These are phyloP conservation scores for Brachylomia viminalis DNA, from an alignment of 2,888 invertebrate genomes.

Conservation along the genomic window DNA sequence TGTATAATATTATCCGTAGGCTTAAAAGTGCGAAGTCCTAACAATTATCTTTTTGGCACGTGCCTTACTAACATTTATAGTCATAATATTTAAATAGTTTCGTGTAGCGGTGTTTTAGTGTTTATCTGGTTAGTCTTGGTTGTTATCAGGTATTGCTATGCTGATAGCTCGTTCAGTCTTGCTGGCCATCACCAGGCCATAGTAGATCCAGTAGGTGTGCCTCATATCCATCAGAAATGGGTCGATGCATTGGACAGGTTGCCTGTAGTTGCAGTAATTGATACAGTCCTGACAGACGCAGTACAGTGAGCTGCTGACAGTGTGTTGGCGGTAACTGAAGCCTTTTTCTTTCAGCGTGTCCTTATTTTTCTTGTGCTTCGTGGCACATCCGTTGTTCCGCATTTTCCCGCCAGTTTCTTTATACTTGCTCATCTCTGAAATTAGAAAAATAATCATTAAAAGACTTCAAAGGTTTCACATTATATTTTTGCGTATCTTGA, in stretches of 20 bases:
- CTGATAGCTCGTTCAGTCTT: constrained; percentile 41
- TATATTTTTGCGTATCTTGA: not conserved
- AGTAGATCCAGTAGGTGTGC: constrained; percentile 52
- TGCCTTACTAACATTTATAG: constrained; percentile 13
- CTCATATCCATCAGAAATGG: constrained; percentile 43
- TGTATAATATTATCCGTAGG: constrained; percentile 8
- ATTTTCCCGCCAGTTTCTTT: constrained; percentile 6
- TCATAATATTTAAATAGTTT: constrained; percentile 4
- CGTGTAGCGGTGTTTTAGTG: not conserved
- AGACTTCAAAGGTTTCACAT: not conserved
- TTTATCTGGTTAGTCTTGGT: not conserved
- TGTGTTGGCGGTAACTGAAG: not conserved
- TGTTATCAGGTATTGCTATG: not conserved
- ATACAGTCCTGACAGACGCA: constrained; percentile 35
- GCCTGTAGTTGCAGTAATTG: constrained; percentile 23
- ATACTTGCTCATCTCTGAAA: constrained; percentile 29
- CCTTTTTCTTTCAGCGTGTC: not conserved
- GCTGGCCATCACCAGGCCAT: constrained; percentile 46
- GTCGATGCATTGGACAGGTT: constrained; percentile 43
- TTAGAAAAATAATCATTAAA: not conserved
- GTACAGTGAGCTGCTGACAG: constrained; percentile 10
- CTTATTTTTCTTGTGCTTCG: not conserved
- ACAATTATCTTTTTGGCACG: constrained; percentile 3
- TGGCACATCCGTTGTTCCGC: not conserved
- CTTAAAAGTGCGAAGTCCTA: constrained; percentile 4